Conservation (phyloP, 92 coral and sea anemone species). For the Paragorgia papillata region DNA sequence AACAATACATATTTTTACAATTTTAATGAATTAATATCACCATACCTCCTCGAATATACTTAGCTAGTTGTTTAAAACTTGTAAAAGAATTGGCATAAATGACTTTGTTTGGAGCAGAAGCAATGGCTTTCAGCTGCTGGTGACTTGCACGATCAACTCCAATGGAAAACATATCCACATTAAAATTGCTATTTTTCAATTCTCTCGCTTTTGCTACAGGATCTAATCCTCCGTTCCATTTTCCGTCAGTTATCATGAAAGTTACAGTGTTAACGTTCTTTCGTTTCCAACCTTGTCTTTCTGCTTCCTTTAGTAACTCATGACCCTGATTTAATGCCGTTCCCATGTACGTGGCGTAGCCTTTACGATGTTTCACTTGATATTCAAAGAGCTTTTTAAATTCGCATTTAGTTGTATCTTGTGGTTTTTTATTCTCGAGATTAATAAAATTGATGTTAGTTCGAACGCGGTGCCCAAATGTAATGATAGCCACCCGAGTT, state of each 20-base stretch:
- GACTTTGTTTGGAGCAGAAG: conserved; percentile 65
- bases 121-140: conserved; percentile 72
- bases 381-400: conserved; percentile 74
- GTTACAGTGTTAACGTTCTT: conserved; percentile 80
- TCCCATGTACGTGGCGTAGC: conserved; percentile 72
- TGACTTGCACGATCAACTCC: conserved; percentile 74
- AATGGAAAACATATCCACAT: conserved; percentile 76
- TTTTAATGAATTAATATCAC: no score
- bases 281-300: conserved; percentile 53
- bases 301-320: conserved; percentile 57
- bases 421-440: conserved; percentile 45
- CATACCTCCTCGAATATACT: conserved; percentile 90
- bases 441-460: conserved; percentile 89
- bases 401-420: conserved; percentile 78
- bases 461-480: conserved; percentile 68
- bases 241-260: conserved; percentile 90
- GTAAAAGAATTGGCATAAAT: conserved; percentile 60
- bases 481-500: conserved; percentile 82
- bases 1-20: no score
- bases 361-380: conserved; percentile 68
- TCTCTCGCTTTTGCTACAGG: conserved; percentile 62
- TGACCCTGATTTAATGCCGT: conserved; percentile 60
- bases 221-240: conserved; percentile 76
- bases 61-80: conserved; percentile 76
- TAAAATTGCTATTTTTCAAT: conserved; percentile 49